phyloP scores from a whole-genome alignment of 2,113 vertebrate species.

The Urocynchramus pylzowi region DNA sequence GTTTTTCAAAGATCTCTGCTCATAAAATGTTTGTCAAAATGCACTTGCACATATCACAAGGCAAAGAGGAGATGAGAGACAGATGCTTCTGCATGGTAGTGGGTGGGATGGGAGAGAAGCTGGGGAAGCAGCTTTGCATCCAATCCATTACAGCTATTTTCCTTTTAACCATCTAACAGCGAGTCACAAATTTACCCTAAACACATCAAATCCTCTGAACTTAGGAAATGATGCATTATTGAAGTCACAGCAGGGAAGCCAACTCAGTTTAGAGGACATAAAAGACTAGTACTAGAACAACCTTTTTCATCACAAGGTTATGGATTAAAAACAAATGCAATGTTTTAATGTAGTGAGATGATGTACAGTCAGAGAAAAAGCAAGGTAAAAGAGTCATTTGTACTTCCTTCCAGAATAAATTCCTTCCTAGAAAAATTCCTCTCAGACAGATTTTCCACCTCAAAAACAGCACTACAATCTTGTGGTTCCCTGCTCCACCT shows the following conservation, averaged over 20 bases:
- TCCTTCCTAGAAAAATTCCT: not conserved
- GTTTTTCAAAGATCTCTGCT: constrained; percentile 9
- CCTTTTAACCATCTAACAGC: constrained; percentile 56
- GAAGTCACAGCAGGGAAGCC: constrained; percentile 63
- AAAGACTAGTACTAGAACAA: constrained; percentile 40
- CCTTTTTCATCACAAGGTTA: constrained; percentile 49
- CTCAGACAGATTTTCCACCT: not conserved
- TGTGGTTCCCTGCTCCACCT: not conserved
- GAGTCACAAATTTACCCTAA: constrained; percentile 22
- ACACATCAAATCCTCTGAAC: constrained; percentile 52
- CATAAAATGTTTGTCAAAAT: constrained; percentile 40
- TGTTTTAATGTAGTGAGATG: constrained; percentile 24
- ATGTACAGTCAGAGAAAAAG: not conserved
- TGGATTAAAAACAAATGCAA: not conserved
- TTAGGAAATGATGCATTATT: constrained; percentile 59
- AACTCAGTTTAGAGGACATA: constrained; percentile 41
- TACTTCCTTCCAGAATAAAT: not conserved
- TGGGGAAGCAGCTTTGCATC: constrained; percentile 41
- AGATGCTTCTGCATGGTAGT: constrained; percentile 34
- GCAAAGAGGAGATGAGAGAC: constrained; percentile 27
- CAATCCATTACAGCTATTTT: constrained; percentile 54
- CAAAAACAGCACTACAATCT: not conserved
- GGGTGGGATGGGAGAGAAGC: not conserved
- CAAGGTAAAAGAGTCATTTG: not conserved
- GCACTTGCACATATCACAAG: not conserved